Conservation (phyloP, 2,888 invertebrate genomes). For the Pseudococcus longispinus region DNA sequence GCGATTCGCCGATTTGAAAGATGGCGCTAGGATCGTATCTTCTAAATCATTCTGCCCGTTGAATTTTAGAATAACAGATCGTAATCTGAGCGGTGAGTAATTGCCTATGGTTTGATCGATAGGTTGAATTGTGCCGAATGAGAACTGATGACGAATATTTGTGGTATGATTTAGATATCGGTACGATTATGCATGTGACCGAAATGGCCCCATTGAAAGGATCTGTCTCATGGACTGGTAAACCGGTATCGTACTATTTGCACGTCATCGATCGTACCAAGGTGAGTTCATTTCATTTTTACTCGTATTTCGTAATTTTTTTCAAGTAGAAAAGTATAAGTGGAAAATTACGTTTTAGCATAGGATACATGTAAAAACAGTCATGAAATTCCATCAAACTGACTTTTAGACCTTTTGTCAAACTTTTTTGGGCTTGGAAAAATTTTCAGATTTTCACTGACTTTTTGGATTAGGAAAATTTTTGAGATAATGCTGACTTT, state of each 20-base stretch:
- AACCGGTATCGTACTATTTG: constrained; percentile 97
- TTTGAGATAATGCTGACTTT: too few species aligned
- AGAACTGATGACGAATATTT: neutral
- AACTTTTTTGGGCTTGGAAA: too few species aligned
- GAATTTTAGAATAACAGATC: constrained; percentile 96
- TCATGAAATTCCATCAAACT: too few species aligned
- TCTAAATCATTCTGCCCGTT: constrained; percentile 99
- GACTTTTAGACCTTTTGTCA: too few species aligned
- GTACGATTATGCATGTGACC: constrained; percentile 97
- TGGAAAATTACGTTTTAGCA: neutral
- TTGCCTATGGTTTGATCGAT: neutral
- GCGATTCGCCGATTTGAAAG: constrained; percentile 92
- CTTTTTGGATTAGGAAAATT: too few species aligned
- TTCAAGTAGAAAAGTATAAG: too few species aligned
- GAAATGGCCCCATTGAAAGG: constrained; percentile 94
- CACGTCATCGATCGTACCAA: constrained; percentile 98
- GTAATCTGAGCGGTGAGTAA: constrained; percentile 84
- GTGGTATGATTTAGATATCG: constrained; percentile 75
- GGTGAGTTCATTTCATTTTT: constrained; percentile 60
- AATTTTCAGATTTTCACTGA: too few species aligned
- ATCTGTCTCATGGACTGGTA: constrained; percentile 99
- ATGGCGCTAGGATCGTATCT: constrained; percentile 95
- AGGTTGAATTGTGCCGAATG: neutral
- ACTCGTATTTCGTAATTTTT: too few species aligned
- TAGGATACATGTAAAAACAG: too few species aligned